These are phyloP conservation scores for Drosophila fungiperda DNA, from an alignment of 2,888 invertebrate species.

Conservation along the genomic window DNA sequence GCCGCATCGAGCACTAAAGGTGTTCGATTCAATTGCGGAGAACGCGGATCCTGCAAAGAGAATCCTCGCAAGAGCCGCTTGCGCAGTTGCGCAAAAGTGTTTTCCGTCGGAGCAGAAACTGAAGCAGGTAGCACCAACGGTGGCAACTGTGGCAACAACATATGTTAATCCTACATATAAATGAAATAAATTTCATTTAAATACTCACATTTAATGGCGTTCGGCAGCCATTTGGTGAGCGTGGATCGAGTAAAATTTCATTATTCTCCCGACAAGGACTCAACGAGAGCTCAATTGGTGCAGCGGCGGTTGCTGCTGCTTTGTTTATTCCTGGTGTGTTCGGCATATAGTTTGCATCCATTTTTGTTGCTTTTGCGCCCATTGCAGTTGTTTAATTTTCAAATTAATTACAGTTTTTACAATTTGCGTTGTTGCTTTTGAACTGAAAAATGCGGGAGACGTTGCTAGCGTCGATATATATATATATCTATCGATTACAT, in stretches of 20 bases:
- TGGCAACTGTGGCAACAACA: conserved; percentile 5
- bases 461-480: conserved; percentile 50
- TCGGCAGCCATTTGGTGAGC: conserved; percentile 79
- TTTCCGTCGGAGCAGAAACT: conserved; percentile 26
- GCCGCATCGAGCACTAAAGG: conserved; percentile 79
- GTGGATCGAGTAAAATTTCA: conserved; percentile 71
- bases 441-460: conserved; percentile 67
- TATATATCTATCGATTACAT: conserved; percentile 29
- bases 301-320: conserved; percentile 30
- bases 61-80: conserved; percentile 81
- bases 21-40: conserved; percentile 82
- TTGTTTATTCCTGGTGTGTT: conserved; percentile 65
- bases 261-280: conserved; percentile 44
- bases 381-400: conserved; percentile 45
- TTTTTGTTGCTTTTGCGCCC: conserved; percentile 81
- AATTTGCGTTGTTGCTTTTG: conserved; percentile 55
- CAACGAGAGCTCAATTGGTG: conserved; percentile 32
- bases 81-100: conserved; percentile 70
- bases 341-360: conserved; percentile 73
- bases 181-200: not conserved
- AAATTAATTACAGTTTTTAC: not conserved
- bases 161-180: not conserved
- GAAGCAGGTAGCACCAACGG: not conserved
- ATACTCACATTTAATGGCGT: conserved; percentile 79
- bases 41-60: conserved; percentile 81